Percentiles rank a stretch among this genome's conserved stretches.
Conservation (phyloP, 2,797 vertebrate species). For the Pangasius larnaudii region DNA sequence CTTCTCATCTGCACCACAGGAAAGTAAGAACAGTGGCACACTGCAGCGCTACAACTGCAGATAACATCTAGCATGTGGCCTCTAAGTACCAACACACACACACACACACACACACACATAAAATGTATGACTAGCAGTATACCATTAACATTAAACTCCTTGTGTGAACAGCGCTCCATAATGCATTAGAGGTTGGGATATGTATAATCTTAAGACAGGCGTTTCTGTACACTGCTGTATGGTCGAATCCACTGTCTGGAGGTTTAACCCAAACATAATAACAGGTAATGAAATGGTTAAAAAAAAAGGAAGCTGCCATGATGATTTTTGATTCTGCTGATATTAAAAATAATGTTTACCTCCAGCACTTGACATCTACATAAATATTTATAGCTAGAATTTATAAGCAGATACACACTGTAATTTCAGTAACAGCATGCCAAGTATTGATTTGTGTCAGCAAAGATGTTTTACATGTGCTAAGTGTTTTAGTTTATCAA, state of each 20-base stretch:
- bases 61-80: conserved; percentile 28
- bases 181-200: conserved; percentile 2
- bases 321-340: not conserved
- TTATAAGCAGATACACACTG: not conserved
- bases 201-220: conserved; percentile 1
- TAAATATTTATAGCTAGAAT: not conserved
- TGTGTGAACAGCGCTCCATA: conserved; percentile 16
- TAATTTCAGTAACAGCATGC: not conserved
- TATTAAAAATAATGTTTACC: not conserved
- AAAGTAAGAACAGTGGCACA: conserved; percentile 29
- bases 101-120: not conserved
- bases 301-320: not conserved
- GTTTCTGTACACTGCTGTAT: not conserved
- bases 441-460: not conserved
- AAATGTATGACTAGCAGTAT: conserved; percentile 9
- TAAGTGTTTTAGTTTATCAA: not conserved
- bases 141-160: conserved; percentile 16
- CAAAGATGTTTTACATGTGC: not conserved
- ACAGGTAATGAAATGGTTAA: not conserved
- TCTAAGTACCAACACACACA: conserved; percentile 5
- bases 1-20: conserved; percentile 48
- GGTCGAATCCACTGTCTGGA: not conserved
- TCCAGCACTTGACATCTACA: not conserved
- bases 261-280: not conserved
- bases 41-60: conserved; percentile 41